A percentile compares a stretch with the other conserved stretches of the same genome.
phyloP scores from a whole-genome alignment of 2,888 invertebrate genomes.

The Drosophila phalerata region DNA sequence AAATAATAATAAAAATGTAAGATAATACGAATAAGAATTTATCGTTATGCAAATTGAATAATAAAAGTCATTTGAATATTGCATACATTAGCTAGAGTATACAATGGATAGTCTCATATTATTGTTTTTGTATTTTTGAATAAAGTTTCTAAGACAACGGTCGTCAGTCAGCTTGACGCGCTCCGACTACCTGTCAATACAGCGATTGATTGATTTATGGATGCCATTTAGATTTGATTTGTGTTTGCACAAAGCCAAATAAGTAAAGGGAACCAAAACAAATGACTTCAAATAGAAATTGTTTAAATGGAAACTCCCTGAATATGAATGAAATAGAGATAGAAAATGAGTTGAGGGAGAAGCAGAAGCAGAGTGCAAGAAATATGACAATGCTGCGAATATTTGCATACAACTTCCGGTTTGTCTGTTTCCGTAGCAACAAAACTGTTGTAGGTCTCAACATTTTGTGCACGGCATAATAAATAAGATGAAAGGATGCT shows the following conservation, averaged over 20 bases:
- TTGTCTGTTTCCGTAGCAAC: conserved; percentile 48
- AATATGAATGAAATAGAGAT: background rate
- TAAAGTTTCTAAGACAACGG: conserved; percentile 51
- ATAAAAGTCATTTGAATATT: background rate
- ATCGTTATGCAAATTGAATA: background rate
- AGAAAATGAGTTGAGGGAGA: background rate
- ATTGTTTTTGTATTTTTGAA: conserved; percentile 18
- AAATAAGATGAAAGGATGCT: conserved; percentile 34
- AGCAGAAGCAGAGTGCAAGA: conserved; percentile 1
- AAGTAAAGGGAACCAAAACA: conserved; percentile 31
- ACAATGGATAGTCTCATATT: background rate
- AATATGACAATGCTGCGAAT: conserved; percentile 25
- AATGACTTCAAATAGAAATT: conserved; percentile 46
- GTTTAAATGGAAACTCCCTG: conserved; percentile 14
- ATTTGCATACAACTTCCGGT: conserved; percentile 68
- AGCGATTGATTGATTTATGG: conserved; percentile 79
- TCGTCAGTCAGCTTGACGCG: conserved; percentile 57
- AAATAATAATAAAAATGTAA: background rate
- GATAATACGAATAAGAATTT: background rate
- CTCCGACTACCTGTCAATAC: conserved; percentile 61
- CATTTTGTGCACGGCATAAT: conserved; percentile 38
- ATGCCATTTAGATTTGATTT: conserved; percentile 70
- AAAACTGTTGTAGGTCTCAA: conserved; percentile 38
- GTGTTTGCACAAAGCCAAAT: conserved; percentile 55
- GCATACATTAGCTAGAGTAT: conserved; percentile 16